Base-by-base conservation (phyloP, 2,888 invertebrate genomes). In the Xanthia togata region DNA sequence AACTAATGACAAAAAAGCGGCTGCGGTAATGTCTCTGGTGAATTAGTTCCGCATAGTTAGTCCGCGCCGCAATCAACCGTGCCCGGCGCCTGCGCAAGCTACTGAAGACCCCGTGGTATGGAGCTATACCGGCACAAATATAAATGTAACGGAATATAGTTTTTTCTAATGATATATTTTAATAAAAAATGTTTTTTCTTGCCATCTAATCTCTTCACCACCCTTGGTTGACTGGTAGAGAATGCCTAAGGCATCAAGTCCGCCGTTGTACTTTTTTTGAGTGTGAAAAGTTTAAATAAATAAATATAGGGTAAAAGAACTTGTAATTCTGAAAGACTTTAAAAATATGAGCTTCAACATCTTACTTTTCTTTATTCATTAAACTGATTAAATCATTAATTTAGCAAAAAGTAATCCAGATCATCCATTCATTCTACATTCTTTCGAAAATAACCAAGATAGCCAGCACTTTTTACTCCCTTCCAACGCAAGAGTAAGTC, bases 21-120 rank as follows among this genome's bases (percentile, higher is more conserved):
- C 90, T 88, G 91, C 90, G 92, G 89, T 87, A 88, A 89, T 90
- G 91, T 87, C 88, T 90, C 90, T 90, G 89, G 88, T 87, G 90
- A 94, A 96, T 96, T 96, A 96, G 96, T 96, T 96, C 95, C 96
- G 94, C 92, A 89, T 94, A 92, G 95, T 96, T 96, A 95, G 91
- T 88, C 87, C 83, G 88, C 88, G 89, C 85, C 79, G 91, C 91
- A 93, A 94, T 93, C 89, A 91, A 88, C 90, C 93, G 90, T 89
- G 83, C 87, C 87, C 80, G 91, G 93, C 95, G 94, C 94, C 93
- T 90, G 92, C 90, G 90, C 90, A 76, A 62, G 67, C 79, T 64
- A 78, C 88, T 88, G 89, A 84, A 82, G 70, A 67, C 74, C 63
- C 31, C 62, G 38, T 38, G 44, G 64, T 63, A 70, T 50, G 53